Evolutionary conservation across 2,797 vertebrate genomes (phyloP), one percentile per base, ranked within the genome.

Genomic region (Microctenopoma stevenorrisi): DNA sequence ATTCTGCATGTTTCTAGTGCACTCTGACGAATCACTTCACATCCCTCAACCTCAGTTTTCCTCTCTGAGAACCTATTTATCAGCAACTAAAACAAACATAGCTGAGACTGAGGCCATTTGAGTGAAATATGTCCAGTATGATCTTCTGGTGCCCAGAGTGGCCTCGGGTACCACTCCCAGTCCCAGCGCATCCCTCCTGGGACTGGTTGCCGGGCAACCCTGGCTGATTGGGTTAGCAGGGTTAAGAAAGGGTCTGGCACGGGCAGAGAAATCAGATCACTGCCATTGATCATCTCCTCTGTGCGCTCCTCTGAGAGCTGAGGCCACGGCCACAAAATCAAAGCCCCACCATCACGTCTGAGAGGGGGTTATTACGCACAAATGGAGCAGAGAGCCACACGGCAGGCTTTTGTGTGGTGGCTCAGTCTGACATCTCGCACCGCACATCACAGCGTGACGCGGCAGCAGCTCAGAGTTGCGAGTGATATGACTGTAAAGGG

Each of bases 241-340:
- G 84, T 88, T 89, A 88, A 79, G 80, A 81, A 83, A 83, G 87
- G 86, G 89, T 91, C 86, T 86, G 86, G 88, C 86, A 77, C n/a
- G 74, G 87, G 86, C 82, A 53, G 55, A 86, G 88, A 83, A 92
- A 92, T 88, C 88, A 69, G 89, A 92, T 92, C 91, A 90, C 81
- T 88, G 79, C 72, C 90, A 93, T 92, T 92, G 91, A 94, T 94
- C 91, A 90, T 91, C 75, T 49, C 75, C 82, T 60, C 72, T 61
- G 59, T 66, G 64, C 35, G 25, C 78, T 87, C 87, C 76, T 59
- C 81, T 79, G 84, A 90, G 86, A 88, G 77, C 77, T 3, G 51
- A 79, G 74, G 82, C 79, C 65, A 51, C 46, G 42, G 76, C 84
- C 77, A 67, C 74, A 74, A 83, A 90, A 90, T 86, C 85, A 90